Conservation (phyloP, 2,888 invertebrate genomes). For the Cephus runcator region DNA sequence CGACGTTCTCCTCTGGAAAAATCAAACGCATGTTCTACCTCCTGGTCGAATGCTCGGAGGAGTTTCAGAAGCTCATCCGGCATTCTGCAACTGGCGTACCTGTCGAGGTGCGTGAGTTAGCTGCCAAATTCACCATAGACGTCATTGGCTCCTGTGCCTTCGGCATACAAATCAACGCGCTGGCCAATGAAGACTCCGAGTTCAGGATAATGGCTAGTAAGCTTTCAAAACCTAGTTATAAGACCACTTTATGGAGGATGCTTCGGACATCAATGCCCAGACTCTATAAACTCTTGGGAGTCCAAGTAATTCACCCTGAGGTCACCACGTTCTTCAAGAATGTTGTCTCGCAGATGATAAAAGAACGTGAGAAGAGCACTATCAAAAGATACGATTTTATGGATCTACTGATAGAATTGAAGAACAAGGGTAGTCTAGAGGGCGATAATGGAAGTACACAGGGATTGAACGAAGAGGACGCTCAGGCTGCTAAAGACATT, state of each 20-base stretch:
- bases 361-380: constrained; percentile 47
- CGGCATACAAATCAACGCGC: constrained; percentile 65
- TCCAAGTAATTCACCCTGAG: constrained; percentile 52
- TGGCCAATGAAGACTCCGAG: constrained; percentile 59
- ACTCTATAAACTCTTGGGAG: constrained; percentile 45
- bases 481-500: constrained; percentile 39
- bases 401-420: constrained; percentile 62
- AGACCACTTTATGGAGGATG: constrained; percentile 58
- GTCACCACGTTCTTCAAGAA: constrained; percentile 56
- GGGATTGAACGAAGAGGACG: constrained; percentile 28
- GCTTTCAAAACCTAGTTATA: constrained; percentile 58
- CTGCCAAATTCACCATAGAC: constrained; percentile 66
- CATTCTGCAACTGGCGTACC: constrained; percentile 20
- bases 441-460: constrained; percentile 13
- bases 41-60: constrained; percentile 59
- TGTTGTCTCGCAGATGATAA: constrained; percentile 58
- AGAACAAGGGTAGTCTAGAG: constrained; percentile 49
- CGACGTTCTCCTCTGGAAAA: constrained; percentile 68
- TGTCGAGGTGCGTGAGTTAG: constrained; percentile 63
- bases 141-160: constrained; percentile 67
- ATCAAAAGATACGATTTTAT: constrained; percentile 61
- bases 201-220: constrained; percentile 59
- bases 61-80: constrained; percentile 52
- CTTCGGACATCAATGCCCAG: constrained; percentile 52
- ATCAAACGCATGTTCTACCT: constrained; percentile 66